Percentiles rank a stretch among this genome's conserved stretches.
Evolutionary conservation across 2,888 invertebrate genomes (phyloP).

Genomic region (Melieria crassipennis): DNA sequence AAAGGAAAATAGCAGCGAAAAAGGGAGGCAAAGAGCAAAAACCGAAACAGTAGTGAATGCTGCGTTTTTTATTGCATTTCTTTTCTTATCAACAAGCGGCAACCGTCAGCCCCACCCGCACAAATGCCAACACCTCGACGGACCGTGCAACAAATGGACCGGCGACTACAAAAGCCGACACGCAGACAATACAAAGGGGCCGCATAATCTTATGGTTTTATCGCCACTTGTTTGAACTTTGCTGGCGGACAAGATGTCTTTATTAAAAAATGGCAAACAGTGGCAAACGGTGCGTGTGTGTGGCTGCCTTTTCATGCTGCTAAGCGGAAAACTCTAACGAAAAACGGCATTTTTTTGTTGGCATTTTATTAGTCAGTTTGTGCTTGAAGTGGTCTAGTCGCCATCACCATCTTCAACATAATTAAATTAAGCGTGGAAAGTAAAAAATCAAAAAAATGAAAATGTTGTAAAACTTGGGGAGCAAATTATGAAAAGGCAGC

Average conservation of each 20-base stretch:
- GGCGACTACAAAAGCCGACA: slow-evolving; percentile 7
- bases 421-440: slow-evolving; percentile 61
- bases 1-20: background rate
- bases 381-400: background rate
- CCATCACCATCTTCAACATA: slow-evolving; percentile 46
- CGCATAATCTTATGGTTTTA: slow-evolving; percentile 62
- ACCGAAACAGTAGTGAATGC: background rate
- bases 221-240: slow-evolving; percentile 53
- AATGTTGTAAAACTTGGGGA: no score
- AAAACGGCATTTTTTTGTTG: no score
- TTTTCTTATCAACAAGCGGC: slow-evolving; percentile 45
- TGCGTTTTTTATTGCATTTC: slow-evolving; percentile 31
- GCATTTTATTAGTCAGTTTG: no score
- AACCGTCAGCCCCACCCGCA: slow-evolving; percentile 31
- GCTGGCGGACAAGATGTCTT: slow-evolving; percentile 54
- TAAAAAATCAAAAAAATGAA: slow-evolving; percentile 47
- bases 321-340: no score
- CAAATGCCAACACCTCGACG: no score
- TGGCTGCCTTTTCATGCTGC: no score
- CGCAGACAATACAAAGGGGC: slow-evolving; percentile 27
- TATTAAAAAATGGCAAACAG: slow-evolving; percentile 50
- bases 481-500: no score
- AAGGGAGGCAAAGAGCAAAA: no score
- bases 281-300: background rate
- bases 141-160: background rate